Evolutionary conservation across 2,888 invertebrate species (phyloP), one percentile per base, ranked within the genome.

Genomic region (Eilema griseolum): DNA sequence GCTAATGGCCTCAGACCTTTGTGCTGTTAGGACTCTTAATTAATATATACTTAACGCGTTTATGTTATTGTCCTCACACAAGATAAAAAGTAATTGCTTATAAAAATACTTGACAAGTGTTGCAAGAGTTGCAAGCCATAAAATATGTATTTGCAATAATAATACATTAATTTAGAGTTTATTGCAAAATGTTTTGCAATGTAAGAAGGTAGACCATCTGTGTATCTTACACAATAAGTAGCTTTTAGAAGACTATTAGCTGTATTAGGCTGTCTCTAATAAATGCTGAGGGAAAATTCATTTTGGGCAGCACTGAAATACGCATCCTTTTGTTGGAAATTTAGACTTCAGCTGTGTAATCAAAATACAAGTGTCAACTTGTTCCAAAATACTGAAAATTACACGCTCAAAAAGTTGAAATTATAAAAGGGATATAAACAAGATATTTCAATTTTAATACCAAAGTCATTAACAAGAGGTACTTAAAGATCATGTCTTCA

Each of bases 11-110:
- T 81, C 82, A 86, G 80, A 77, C 85, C 82, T 79, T 69, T 87
- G 87, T 86, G 84, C 82, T 83, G 84, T 88, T 87, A 85, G 85
- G 81, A 79, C 82, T 86, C 88, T 86, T 89, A 89, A 90, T 90
- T 88, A 89, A 89, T 86, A 84, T 82, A 80, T 78, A 82, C 82
- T 83, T 82, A 82, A 83, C 80, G 80, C 75, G 70, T 76, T 74
- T 74, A 69, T 72, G 70, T 73, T 68, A 74, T 74, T 69, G 71
- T 64, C 24, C 37, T 16, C 37, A 70, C 68, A 23, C 5, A 62
- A 69, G 26, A 61, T 73, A 70, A 69, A 72, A 72, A 62, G 60
- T 31, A 63, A 67, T 65, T 72, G 31, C n/a, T 64, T 31, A 31
- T 16, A 60, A 61, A 67, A 73, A 46, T 26, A 60, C 31, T 37